Evolutionary conservation across 35 echinoderm and acorn worm genomes (phyloP).

Genomic region (Anneissia japonica): DNA sequence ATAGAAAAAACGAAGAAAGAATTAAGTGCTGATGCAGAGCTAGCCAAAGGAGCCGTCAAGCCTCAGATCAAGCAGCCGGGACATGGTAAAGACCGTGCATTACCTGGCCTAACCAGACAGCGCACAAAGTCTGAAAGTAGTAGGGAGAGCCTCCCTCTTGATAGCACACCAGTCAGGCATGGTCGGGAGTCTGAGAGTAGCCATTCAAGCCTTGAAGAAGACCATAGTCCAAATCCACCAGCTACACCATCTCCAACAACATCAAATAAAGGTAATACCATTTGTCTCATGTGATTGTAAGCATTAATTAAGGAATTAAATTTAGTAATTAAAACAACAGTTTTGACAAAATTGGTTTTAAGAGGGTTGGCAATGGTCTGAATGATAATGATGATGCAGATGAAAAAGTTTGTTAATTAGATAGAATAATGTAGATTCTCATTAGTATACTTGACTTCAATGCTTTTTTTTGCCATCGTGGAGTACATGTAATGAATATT

Average conservation of each 20-base stretch:
- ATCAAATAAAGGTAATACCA: constrained; percentile 36
- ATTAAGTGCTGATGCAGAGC: constrained; percentile 54
- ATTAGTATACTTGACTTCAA: too few species aligned
- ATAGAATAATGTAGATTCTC: too few species aligned
- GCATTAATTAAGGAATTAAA: too few species aligned
- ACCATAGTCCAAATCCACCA: constrained; percentile 28
- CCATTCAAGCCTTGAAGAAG: constrained; percentile 66
- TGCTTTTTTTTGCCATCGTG: too few species aligned
- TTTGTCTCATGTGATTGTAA: too few species aligned
- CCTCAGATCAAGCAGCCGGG: constrained; percentile 90
- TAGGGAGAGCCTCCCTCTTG: constrained; percentile 30
- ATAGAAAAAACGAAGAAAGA: constrained; percentile 85
- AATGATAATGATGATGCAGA: too few species aligned
- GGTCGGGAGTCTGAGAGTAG: constrained; percentile 41
- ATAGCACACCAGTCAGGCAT: constrained; percentile 17
- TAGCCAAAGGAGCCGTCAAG: constrained; percentile 48
- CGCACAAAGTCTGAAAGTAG: constrained; percentile 79
- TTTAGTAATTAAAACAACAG: too few species aligned
- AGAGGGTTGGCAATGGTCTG: too few species aligned
- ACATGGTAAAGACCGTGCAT: constrained; percentile 58
- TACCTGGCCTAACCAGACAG: constrained; percentile 40
- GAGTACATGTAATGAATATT: too few species aligned
- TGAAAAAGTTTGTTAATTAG: too few species aligned
- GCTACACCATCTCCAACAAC: constrained; percentile 73
- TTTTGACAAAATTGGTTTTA: too few species aligned